phyloP scores from a whole-genome alignment of 2,888 invertebrate species.

The Dicyrtomina minuta region DNA sequence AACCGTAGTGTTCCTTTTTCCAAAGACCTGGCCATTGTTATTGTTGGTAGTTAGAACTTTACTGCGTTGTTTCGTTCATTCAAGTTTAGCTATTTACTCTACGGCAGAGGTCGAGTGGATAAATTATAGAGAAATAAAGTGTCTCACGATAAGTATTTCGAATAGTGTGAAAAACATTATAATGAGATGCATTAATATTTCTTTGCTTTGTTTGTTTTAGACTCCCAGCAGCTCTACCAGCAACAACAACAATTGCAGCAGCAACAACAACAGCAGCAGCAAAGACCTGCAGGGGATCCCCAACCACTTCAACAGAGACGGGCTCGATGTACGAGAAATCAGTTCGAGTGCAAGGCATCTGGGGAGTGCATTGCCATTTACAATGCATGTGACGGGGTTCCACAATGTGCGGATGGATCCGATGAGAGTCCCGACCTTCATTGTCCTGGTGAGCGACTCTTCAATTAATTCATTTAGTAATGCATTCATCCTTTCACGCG shows the following conservation, averaged over 20 bases:
- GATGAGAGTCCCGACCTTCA: constrained; percentile 85
- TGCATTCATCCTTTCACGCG: too few relatives aligned
- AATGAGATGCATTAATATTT: too few relatives aligned
- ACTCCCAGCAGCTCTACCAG: neutral
- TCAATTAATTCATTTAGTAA: too few relatives aligned
- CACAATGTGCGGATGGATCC: constrained; percentile 87
- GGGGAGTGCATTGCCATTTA: constrained; percentile 92
- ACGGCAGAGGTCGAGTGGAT: too few relatives aligned
- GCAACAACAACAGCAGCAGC: constrained; percentile 8
- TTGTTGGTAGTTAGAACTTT: too few relatives aligned
- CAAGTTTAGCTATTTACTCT: too few relatives aligned
- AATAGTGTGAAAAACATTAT: too few relatives aligned
- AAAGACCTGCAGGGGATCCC: neutral
- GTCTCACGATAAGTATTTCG: too few relatives aligned
- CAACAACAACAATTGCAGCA: constrained; percentile 1
- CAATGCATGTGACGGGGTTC: constrained; percentile 91
- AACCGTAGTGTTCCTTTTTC: too few relatives aligned
- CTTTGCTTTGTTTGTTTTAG: neutral
- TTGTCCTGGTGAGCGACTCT: constrained; percentile 65
- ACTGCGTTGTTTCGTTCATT: too few relatives aligned
- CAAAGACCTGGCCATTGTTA: too few relatives aligned
- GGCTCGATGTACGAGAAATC: constrained; percentile 72
- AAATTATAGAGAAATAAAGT: too few relatives aligned
- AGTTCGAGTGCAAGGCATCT: constrained; percentile 81
- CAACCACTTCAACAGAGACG: constrained; percentile 7